Evolutionary conservation across 2,888 invertebrate species (phyloP), one percentile per base, ranked within the genome.

Genomic region (Chromoteleia sp.): DNA sequence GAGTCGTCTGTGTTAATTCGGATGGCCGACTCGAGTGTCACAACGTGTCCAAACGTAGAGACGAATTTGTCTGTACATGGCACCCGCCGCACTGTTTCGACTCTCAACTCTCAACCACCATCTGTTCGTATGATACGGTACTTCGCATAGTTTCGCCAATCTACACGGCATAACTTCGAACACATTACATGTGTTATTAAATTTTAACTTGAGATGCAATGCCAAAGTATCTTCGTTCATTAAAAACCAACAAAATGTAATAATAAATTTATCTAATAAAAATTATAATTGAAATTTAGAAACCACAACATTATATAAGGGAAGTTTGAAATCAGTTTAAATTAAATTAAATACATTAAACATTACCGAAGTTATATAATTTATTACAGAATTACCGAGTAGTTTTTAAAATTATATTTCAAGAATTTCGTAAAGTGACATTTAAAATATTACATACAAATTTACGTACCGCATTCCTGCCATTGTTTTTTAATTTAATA

Each of bases 1-100:
- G 39, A 54, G 71, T 59, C 73, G 67, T 68, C 59, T 61, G 52
- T 33, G 63, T 80, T 80, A 80, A 75, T 75, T 75, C 74, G 80
- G 74, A 75, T 80, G 80, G 70, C 56, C 70, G 33, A 70, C 74
- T 74, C 75, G 68, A 68, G 65, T 80, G 68, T 80, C 75, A 75
- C 68, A 74, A 56, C 39, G 75, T 63, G 74, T 80, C 74, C 80
- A 74, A 80, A 74, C 54, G 70, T 39, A 56, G 75, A 74, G 80
- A 80, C 68, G 70, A 74, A 80, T 80, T 68, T 50, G 80, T 74
- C 75, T 80, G 80, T 80, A 61, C 70, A 50, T 80, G 80, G 70
- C 80, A 80, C 74, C 54, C 52, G 68, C 41, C 65, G 36, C 50
- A 74, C 63, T 54, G 74, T 74, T 80, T 70, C 74, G 56, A 74